phyloP scores from a whole-genome alignment of 2,797 vertebrate species.

The Arvicola amphibius region DNA sequence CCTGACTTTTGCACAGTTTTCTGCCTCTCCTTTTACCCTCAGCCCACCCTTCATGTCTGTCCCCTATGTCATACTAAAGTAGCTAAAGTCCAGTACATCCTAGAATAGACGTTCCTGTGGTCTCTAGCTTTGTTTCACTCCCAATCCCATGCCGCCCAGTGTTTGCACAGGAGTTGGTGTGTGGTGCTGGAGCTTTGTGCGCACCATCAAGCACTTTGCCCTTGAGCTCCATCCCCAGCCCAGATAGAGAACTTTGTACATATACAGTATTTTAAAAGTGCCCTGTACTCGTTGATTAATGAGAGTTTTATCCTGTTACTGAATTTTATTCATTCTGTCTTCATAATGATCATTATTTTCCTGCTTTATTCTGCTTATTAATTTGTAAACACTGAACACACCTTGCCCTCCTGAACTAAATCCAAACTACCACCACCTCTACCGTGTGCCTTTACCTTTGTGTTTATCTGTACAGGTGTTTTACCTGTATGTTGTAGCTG shows the following conservation, averaged over 20 bases:
- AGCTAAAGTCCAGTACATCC: neutral
- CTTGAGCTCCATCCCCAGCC: neutral
- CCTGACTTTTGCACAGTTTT: conserved; percentile 2
- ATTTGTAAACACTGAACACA: conserved; percentile 23
- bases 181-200: neutral
- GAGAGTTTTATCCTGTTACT: neutral
- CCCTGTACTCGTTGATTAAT: conserved; percentile 35
- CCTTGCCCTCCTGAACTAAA: conserved; percentile 21
- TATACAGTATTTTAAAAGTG: neutral
- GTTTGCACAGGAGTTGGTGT: neutral
- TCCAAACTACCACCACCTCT: neutral
- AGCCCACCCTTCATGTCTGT: neutral
- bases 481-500: neutral
- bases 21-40: neutral
- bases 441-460: neutral
- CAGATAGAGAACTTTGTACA: neutral
- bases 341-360: conserved; percentile 33
- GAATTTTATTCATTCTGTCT: conserved; percentile 50
- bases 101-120: neutral
- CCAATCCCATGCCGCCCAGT: neutral
- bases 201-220: neutral
- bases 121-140: neutral
- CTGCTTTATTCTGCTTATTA: conserved; percentile 34
- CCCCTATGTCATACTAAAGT: neutral
- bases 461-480: too few species aligned